Percentiles rank a stretch among this genome's conserved stretches.
Conservation (phyloP, 2,797 vertebrate genomes). For the Pampus argenteus region DNA sequence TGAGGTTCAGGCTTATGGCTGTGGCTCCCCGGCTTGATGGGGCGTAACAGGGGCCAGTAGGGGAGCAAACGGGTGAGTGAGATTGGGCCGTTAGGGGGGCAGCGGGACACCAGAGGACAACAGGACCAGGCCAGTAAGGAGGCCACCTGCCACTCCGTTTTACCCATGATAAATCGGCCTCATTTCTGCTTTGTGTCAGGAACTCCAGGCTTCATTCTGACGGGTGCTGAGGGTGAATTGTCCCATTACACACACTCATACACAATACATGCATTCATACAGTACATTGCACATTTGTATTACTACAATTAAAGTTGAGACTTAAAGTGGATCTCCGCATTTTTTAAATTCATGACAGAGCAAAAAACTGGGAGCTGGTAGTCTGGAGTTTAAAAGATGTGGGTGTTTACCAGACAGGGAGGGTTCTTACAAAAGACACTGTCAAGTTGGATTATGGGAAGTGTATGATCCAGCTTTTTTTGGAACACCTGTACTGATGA, state of each 20-base stretch:
- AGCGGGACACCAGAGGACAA: constrained; percentile 54
- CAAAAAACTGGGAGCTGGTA: background rate
- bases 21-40: constrained; percentile 52
- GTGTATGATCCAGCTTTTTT: background rate
- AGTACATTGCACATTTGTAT: background rate
- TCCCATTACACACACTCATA: background rate
- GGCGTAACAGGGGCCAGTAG: constrained; percentile 51
- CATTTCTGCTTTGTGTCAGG: constrained; percentile 11
- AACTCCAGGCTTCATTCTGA: constrained; percentile 18
- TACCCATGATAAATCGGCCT: constrained; percentile 61
- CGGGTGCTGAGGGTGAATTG: constrained; percentile 1
- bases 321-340: background rate
- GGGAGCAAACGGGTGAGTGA: constrained; percentile 49
- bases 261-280: background rate
- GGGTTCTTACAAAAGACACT: background rate
- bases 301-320: background rate
- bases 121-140: constrained; percentile 42
- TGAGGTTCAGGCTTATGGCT: constrained; percentile 40
- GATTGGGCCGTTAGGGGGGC: constrained; percentile 41
- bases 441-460: background rate
- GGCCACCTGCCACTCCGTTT: constrained; percentile 65
- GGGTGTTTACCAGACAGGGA: background rate
- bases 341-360: background rate
- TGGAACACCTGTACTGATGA: background rate
- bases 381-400: background rate